phyloP scores from a whole-genome alignment of 2,888 invertebrate species.

The Mechanitis mazaeus region DNA sequence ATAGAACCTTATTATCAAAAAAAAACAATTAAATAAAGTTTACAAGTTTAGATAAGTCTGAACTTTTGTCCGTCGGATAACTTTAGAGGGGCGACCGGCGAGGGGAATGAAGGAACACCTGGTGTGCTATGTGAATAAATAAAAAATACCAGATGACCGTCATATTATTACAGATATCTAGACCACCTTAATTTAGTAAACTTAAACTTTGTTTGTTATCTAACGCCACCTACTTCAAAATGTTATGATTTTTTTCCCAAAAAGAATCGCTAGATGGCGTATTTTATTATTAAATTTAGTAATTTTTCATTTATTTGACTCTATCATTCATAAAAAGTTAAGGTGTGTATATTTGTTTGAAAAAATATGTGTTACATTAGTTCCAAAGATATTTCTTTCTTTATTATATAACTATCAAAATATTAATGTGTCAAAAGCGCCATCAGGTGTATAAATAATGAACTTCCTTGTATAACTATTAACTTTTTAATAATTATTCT shows the following conservation, averaged over 20 bases:
- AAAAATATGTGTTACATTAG: background rate
- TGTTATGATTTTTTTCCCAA: background rate
- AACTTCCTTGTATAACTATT: background rate
- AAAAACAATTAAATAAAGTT: background rate
- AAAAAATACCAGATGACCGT: conserved; percentile 5
- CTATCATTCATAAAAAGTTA: no score
- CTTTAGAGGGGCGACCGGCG: conserved; percentile 11
- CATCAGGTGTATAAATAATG: conserved; percentile 23
- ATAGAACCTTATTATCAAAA: background rate
- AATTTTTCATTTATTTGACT: no score
- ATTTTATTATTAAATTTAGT: background rate
- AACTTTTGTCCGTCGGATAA: conserved; percentile 16
- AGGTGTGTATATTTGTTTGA: no score
- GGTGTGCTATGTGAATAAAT: conserved; percentile 33
- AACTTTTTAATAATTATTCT: background rate
- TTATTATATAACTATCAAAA: background rate
- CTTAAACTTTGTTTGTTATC: conserved; percentile 15
- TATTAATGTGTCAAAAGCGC: conserved; percentile 8
- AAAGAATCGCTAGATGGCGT: conserved; percentile 2
- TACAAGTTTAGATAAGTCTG: conserved; percentile 12
- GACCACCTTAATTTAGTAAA: conserved; percentile 14
- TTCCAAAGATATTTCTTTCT: background rate
- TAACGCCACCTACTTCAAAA: conserved; percentile 14
- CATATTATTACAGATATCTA: background rate
- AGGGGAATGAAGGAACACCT: conserved; percentile 36